Evolutionary conservation across 2,797 vertebrate species (phyloP), one percentile per base, ranked within the genome.

Genomic region (Austrolebias charrua): DNA sequence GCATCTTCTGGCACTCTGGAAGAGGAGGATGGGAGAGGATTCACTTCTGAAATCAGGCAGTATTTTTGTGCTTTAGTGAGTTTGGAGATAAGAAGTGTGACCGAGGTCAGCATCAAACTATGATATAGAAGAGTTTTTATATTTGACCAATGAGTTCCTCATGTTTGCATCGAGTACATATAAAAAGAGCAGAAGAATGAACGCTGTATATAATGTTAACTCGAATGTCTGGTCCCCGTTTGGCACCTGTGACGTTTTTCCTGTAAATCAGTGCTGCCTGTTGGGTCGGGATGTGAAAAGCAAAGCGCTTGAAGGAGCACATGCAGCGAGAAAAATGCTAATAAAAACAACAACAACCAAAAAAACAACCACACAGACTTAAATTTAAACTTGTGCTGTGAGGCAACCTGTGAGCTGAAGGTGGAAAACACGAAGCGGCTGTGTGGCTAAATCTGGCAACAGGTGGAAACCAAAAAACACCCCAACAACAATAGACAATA

Each of bases 1-100:
- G 86, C 71, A 79, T 89, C 90, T 90, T 75, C 79, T 88, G 89
- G 88, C 86, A 66, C 72, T 86, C 35, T 66, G 65, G 72, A 80
- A 71, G 71, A 75, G 60, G 80, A 55, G 65, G 71, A 54, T 50
- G 55, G 31, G 60, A 19, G 50, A 61, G 55, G 80, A 71, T 84
- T 55, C 59, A 57, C 76, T 71, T 71, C 66, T 60, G 44, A 85
- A 71, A 86, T 79, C 83, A 73, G 80, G 60, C 53, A 64, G 76
- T 80, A 76, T 81, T 85, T 85, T 86, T 61, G 83, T 84, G 87
- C 86, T 75, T 77, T 79, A 47, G 9, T 78, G 51, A 78, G 65
- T 69, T 63, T 75, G 63, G 65, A 73, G 35, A 38, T 38, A 40
- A 12, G 7, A 33, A 40, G 38, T 12, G 11, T 11, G 38, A 40